Evolutionary conservation across 2,113 vertebrate genomes (phyloP).

Genomic region (Chlamydotis undulata): DNA sequence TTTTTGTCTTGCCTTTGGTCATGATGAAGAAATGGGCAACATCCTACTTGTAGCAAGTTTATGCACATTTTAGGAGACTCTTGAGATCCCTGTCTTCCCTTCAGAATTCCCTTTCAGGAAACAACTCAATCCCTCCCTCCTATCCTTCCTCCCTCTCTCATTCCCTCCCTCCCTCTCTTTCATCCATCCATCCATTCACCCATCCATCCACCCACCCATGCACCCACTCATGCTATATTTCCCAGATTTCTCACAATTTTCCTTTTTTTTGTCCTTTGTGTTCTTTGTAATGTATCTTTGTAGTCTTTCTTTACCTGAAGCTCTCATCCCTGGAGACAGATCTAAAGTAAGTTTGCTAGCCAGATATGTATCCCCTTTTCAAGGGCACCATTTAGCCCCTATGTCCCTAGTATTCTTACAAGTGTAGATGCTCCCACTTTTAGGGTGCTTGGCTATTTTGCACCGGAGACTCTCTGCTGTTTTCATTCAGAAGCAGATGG

Average conservation of each 20-base stretch:
- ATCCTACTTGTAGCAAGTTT: constrained; percentile 5
- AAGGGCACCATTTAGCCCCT: background rate
- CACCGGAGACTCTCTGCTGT: background rate
- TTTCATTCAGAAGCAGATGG: background rate
- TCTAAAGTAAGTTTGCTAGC: background rate
- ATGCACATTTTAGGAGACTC: constrained; percentile 21
- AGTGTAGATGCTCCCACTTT: background rate
- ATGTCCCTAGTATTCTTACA: background rate
- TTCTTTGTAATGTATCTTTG: background rate
- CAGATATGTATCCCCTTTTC: background rate
- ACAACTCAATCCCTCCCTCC: background rate
- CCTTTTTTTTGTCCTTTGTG: background rate
- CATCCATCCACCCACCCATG: background rate
- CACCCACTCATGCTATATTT: background rate
- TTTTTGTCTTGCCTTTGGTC: constrained; percentile 36
- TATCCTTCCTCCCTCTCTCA: background rate
- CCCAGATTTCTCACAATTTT: background rate
- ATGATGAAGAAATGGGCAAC: constrained; percentile 29
- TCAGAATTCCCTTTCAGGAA: background rate
- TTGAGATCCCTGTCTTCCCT: background rate
- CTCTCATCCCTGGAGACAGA: background rate
- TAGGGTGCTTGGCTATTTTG: background rate
- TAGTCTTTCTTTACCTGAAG: background rate
- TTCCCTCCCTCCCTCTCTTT: too few relatives aligned
- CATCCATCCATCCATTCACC: background rate